A percentile compares a stretch with the other conserved stretches of the same genome.
phyloP scores from a whole-genome alignment of 2,113 vertebrate species.

The Balaeniceps rex region DNA sequence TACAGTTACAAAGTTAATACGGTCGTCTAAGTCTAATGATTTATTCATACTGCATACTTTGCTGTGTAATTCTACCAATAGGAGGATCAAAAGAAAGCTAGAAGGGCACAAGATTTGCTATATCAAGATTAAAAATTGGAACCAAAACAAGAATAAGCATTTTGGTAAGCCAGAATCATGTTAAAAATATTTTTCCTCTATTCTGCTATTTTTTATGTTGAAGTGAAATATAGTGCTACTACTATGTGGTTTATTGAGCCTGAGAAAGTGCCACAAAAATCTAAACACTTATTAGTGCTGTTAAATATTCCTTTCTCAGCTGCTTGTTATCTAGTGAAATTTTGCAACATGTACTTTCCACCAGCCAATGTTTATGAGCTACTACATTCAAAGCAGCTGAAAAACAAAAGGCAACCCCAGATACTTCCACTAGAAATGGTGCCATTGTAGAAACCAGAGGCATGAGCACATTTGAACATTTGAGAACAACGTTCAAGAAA shows the following conservation, averaged over 20 bases:
- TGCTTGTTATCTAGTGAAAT: neutral
- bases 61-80: neutral
- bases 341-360: neutral
- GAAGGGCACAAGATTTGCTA: neutral
- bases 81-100: neutral
- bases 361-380: neutral
- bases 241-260: neutral
- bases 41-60: neutral
- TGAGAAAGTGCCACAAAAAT: neutral
- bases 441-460: neutral
- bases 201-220: neutral
- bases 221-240: neutral
- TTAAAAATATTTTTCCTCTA: neutral
- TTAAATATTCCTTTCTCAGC: neutral
- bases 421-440: neutral
- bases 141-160: neutral
- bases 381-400: neutral
- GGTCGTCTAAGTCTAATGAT: neutral
- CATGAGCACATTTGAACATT: neutral
- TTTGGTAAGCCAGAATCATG: neutral
- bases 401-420: neutral
- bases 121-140: neutral
- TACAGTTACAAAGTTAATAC: neutral
- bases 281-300: neutral
- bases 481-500: accelerated